Evolutionary conservation across 2,888 invertebrate genomes (phyloP), one percentile per base, ranked within the genome.

Genomic region (Thymelicus lineola): DNA sequence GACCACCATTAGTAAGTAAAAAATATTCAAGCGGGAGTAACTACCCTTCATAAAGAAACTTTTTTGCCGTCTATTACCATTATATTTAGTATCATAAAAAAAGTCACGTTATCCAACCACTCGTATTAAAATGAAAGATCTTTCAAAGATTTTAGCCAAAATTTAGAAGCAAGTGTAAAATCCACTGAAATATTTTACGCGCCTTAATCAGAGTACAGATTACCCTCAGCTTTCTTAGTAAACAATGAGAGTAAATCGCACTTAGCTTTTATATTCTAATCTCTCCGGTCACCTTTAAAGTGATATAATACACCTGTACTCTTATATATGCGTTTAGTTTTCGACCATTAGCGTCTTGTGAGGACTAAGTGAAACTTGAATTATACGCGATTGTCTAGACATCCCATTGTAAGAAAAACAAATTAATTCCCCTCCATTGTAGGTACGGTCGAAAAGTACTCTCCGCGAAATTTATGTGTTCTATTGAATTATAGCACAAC

Each of bases 331-430:
- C 80, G 77, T 67, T 82, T 80, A 77, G 80, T 80, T 83, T 84
- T 81, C 70, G 77, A 80, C 91, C 89, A 90, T 93, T 91, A 92
- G 85, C 84, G 87, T 89, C 88, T 81, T 75, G 81, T 73, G 79
- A 80, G 67, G 53, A 83, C 90, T 93, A 92, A 93, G 92, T 89
- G 90, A 91, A 91, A 89, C 87, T 87, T 91, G 91, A 93, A 89
- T 90, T 91, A 93, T 92, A 87, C 80, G 84, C 86, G 86, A 85
- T 91, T 89, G 93, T 93, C 93, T 93, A 93, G 93, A 93, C 93
- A 83, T 80, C 78, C 90, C 85, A 90, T 93, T 91, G 91, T 93
- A 86, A 89, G 91, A 91, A 93, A 92, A 93, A 92, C 91, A 93
- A 92, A 91, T 91, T 91, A 92, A 91, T 91, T 87, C 86, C 83